These are phyloP conservation scores for Oppia nitens DNA, from an alignment of 1,140 invertebrate genomes.

Conservation along the genomic window DNA sequence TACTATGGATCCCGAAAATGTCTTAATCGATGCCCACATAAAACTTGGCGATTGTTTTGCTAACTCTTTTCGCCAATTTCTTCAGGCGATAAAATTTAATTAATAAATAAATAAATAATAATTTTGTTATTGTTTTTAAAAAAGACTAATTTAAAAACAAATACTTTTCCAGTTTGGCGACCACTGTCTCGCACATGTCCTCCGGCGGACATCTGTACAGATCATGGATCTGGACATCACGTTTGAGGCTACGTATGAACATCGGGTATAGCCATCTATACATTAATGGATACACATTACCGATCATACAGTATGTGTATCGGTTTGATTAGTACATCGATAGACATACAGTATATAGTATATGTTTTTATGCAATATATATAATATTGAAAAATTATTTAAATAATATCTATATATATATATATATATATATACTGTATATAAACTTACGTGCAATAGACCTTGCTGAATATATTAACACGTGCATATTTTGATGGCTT, in stretches of 20 bases:
- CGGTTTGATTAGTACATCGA: too few species aligned
- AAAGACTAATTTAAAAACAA: neutral
- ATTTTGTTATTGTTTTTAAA: too few species aligned
- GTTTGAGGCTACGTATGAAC: constrained; percentile 10
- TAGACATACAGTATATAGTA: too few species aligned
- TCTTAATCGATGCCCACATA: neutral
- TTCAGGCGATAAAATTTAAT: neutral
- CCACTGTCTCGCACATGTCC: constrained; percentile 2
- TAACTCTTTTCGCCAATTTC: neutral
- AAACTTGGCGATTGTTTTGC: neutral
- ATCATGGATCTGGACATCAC: constrained; percentile 10
- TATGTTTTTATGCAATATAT: too few species aligned
- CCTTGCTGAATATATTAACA: neutral
- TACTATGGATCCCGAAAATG: neutral
- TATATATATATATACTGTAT: constrained; percentile 2
- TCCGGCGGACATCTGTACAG: constrained; percentile 8
- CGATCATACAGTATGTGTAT: too few species aligned
- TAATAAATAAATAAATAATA: too few species aligned
- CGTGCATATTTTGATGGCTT: constrained; percentile 3
- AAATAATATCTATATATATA: too few species aligned
- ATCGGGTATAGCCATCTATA: constrained; percentile 9
- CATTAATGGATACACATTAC: too few species aligned
- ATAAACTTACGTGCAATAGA: constrained; percentile 7
- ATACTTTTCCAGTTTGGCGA: constrained; percentile 9
- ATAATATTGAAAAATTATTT: too few species aligned